Percentiles rank a stretch among this genome's conserved stretches.
Conservation (phyloP, 2,888 invertebrate species). For the Spialia ferax region DNA sequence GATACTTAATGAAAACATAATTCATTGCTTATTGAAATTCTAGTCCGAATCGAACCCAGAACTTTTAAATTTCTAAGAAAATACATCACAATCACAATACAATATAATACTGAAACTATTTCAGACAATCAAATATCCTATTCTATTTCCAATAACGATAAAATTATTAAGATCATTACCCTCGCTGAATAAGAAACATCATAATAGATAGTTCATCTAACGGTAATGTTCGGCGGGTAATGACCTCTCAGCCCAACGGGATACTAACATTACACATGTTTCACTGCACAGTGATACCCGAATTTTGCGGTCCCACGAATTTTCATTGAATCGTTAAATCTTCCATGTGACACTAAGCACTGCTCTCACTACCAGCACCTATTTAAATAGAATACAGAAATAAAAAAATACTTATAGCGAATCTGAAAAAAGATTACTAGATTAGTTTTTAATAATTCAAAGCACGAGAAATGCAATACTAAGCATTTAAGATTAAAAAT, state of each 20-base stretch:
- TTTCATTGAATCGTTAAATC: constrained; percentile 64
- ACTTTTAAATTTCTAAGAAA: too few species aligned
- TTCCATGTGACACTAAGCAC: constrained; percentile 52
- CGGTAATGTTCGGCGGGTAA: constrained; percentile 5
- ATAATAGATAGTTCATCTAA: not conserved
- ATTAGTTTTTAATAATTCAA: too few species aligned
- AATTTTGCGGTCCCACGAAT: constrained; percentile 78
- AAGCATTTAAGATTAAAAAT: too few species aligned
- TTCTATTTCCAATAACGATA: not conserved
- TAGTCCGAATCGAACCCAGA: too few species aligned
- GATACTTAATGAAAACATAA: too few species aligned
- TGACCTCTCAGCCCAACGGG: constrained; percentile 44
- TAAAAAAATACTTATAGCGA: too few species aligned
- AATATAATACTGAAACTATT: too few species aligned
- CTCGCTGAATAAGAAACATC: too few species aligned
- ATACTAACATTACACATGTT: constrained; percentile 45
- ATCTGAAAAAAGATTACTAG: too few species aligned
- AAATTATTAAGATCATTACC: not conserved
- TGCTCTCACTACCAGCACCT: not conserved
- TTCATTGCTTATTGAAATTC: too few species aligned
- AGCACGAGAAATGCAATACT: too few species aligned
- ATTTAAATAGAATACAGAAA: not conserved
- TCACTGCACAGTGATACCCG: constrained; percentile 72
- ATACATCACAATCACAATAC: too few species aligned
- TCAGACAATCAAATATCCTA: not conserved